A percentile compares a stretch with the other conserved stretches of the same genome.
These are phyloP conservation scores for Carpatolechia fugitivella DNA, from an alignment of 2,888 invertebrate genomes.

Conservation along the genomic window DNA sequence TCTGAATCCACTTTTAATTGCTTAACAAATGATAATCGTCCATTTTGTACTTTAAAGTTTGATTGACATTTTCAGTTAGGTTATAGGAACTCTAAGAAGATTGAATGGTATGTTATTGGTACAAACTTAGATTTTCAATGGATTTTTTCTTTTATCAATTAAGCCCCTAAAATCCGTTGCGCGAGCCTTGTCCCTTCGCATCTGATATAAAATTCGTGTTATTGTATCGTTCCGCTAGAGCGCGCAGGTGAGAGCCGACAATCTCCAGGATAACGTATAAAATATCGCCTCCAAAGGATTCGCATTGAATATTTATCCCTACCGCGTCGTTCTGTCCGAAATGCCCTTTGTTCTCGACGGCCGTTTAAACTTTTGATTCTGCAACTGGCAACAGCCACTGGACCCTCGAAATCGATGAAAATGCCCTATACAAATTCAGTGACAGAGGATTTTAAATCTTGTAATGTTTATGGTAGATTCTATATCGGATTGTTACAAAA, in stretches of 20 bases:
- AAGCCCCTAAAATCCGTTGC: slow-evolving; percentile 36
- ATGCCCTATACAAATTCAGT: slow-evolving; percentile 32
- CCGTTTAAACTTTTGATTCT: slow-evolving; percentile 80
- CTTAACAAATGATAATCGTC: not conserved
- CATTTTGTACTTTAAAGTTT: not conserved
- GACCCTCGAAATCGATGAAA: slow-evolving; percentile 66
- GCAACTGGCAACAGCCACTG: slow-evolving; percentile 77
- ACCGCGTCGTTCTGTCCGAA: slow-evolving; percentile 66
- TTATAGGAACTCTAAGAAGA: not conserved
- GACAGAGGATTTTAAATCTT: slow-evolving; percentile 34
- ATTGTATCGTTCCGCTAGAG: slow-evolving; percentile 48
- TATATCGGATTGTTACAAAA: slow-evolving; percentile 18
- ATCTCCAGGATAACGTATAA: slow-evolving; percentile 68
- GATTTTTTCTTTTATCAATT: slow-evolving; percentile 6
- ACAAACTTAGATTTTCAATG: not conserved
- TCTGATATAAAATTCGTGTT: slow-evolving; percentile 44
- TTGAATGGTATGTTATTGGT: not conserved
- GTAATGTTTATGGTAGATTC: slow-evolving; percentile 22
- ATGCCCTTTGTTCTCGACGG: slow-evolving; percentile 72
- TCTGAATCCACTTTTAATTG: slow-evolving; percentile 14
- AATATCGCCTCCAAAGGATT: slow-evolving; percentile 77
- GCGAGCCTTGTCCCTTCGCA: slow-evolving; percentile 30
- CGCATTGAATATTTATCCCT: slow-evolving; percentile 77
- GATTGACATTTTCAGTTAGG: not conserved
- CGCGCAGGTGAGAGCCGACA: slow-evolving; percentile 71